Evolutionary conservation across 2,888 invertebrate species (phyloP).

Genomic region (Chymomyza caudatula): DNA sequence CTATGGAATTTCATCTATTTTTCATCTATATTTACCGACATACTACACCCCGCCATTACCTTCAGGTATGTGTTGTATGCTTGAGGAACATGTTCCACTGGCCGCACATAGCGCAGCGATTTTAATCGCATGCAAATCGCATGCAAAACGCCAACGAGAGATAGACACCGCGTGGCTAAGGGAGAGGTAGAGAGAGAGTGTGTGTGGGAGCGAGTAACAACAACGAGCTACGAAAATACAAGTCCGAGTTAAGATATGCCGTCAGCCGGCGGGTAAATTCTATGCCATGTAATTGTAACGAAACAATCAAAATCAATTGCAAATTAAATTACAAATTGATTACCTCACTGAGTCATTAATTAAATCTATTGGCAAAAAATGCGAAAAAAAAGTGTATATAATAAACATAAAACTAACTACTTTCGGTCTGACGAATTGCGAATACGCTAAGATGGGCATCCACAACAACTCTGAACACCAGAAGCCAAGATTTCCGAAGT

Average conservation of each 20-base stretch:
- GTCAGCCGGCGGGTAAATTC: not conserved
- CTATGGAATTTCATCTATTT: conserved; percentile 68
- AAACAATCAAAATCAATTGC: conserved; percentile 73
- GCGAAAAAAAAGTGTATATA: conserved; percentile 29
- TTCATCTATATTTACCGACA: conserved; percentile 58
- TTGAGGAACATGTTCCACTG: conserved; percentile 24
- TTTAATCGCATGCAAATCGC: conserved; percentile 62
- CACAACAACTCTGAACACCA: too few relatives aligned
- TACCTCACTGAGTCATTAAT: conserved; percentile 74
- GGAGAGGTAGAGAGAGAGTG: too few relatives aligned
- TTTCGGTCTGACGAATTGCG: too few relatives aligned
- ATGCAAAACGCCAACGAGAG: conserved; percentile 43
- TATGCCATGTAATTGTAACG: conserved; percentile 57
- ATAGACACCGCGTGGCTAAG: not conserved
- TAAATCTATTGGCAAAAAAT: conserved; percentile 39
- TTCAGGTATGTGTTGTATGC: conserved; percentile 45
- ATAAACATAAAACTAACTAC: too few relatives aligned
- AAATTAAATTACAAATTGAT: conserved; percentile 76
- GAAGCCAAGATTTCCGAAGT: too few relatives aligned
- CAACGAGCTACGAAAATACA: not conserved
- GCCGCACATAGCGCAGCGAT: conserved; percentile 4
- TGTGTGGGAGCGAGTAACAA: too few relatives aligned
- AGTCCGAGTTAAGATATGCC: not conserved
- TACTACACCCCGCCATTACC: not conserved
- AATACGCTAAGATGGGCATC: too few relatives aligned